Evolutionary conservation across 2,888 invertebrate species (phyloP), one percentile per base, ranked within the genome.

Genomic region (Morpho achilles): DNA sequence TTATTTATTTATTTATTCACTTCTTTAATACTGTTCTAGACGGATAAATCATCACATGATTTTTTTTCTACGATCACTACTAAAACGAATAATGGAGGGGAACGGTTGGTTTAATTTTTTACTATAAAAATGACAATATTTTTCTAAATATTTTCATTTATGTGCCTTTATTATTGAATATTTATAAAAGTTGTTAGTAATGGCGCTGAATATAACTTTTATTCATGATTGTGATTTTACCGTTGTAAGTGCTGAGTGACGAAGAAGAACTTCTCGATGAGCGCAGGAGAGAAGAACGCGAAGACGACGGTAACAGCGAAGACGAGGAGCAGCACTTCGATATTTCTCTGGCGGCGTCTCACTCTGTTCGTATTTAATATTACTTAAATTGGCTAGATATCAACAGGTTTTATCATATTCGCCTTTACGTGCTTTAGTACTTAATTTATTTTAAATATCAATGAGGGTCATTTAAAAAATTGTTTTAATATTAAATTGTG

Each of bases 281-380:
- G 7, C 52, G 48, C n/a, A 55, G 56, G 16, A 22, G 48, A 7
- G 56, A 57, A 41, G 58, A 58, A 41, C 63, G 58, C 22, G 53
- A 52, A 1, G 63, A 57, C 4, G 65, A 54, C 1, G 68, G 61
- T 7, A 66, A 40, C 3, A 68, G 58, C 2, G 75, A 70, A 8
- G 77, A 75, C 1, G 81, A 71, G 7, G 80, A 77, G 51, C 75
- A 68, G 62, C 74, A 80, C 8, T 90, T 85, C 56, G 90, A 90
- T 61, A 86, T 87, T 59, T 69, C 81, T 0, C 72, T 90, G 8
- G 76, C 90, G 5, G 85, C 88, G 0, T 66, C 84, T 61, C 89
- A 90, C 63, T 86, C 88, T 6, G 89, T 89, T 10, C 72, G 77
- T 73, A 61, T 7, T 9, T 10, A 10, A 46, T 45, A n/a, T 16